phyloP scores from a whole-genome alignment of 1,140 invertebrate species.

The Hydropsyche tenuis region DNA sequence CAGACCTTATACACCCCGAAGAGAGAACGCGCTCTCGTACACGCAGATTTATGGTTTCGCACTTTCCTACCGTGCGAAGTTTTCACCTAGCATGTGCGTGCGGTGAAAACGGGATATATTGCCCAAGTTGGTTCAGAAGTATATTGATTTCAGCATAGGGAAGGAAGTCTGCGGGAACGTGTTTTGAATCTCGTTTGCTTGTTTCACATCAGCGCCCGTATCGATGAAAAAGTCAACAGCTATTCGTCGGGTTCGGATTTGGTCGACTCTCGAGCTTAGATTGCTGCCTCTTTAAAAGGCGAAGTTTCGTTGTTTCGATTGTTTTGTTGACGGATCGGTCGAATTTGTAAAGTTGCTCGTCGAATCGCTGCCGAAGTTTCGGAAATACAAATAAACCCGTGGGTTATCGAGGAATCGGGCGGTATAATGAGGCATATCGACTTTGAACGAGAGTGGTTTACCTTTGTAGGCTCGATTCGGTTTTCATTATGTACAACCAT shows the following conservation, averaged over 20 bases:
- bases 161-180: background rate
- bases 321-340: background rate
- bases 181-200: slow-evolving; percentile 25
- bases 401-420: background rate
- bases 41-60: slow-evolving; percentile 25
- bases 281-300: background rate
- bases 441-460: background rate
- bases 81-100: slow-evolving; percentile 26
- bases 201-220: background rate
- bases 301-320: slow-evolving; percentile 1
- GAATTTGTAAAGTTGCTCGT: background rate
- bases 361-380: background rate
- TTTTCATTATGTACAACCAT: too few relatives aligned
- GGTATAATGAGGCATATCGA: background rate
- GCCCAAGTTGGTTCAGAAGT: slow-evolving; percentile 30
- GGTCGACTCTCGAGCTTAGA: background rate
- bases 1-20: too few relatives aligned
- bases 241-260: background rate
- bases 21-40: background rate
- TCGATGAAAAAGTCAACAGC: background rate
- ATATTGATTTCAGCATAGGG: slow-evolving; percentile 22
- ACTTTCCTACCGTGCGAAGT: slow-evolving; percentile 2
- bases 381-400: too few relatives aligned
- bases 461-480: background rate
- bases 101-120: slow-evolving; percentile 33